Conservation (phyloP, 2,113 vertebrate species). For the Argyrosomus japonicus region DNA sequence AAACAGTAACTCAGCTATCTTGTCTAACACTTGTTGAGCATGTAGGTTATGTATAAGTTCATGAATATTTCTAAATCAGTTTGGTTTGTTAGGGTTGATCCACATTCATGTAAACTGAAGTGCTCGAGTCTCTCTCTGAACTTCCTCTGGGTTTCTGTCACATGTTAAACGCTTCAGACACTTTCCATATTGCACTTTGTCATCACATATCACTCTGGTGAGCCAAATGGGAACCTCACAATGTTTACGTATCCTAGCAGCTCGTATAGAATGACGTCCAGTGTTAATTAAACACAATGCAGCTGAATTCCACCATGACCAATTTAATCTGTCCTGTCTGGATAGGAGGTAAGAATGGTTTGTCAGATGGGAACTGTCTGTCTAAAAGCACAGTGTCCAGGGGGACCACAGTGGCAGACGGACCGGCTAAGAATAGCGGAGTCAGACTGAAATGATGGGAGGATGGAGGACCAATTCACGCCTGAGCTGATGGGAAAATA, state of each 20-base stretch:
- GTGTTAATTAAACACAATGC: slow-evolving; percentile 75
- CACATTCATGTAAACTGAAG: background rate
- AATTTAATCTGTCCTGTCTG: slow-evolving; percentile 67
- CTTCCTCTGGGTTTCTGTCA: slow-evolving; percentile 16
- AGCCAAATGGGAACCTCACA: slow-evolving; percentile 34
- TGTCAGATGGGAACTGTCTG: slow-evolving; percentile 68
- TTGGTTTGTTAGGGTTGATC: background rate
- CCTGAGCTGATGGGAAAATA: slow-evolving; percentile 45
- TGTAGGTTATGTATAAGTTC: background rate
- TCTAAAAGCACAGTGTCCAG: slow-evolving; percentile 37
- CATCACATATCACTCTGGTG: slow-evolving; percentile 7
- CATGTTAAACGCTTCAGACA: slow-evolving; percentile 1
- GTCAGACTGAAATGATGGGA: slow-evolving; percentile 39
- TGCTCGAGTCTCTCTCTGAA: background rate
- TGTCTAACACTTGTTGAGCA: background rate
- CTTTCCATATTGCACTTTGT: slow-evolving; percentile 52
- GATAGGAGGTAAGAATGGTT: slow-evolving; percentile 37
- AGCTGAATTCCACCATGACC: slow-evolving; percentile 72
- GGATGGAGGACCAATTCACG: slow-evolving; percentile 57
- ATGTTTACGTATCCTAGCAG: slow-evolving; percentile 64
- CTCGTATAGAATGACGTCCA: slow-evolving; percentile 61
- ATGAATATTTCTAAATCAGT: background rate
- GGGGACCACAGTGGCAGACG: slow-evolving; percentile 61
- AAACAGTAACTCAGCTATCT: background rate
- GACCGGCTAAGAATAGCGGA: slow-evolving; percentile 67